phyloP scores from a whole-genome alignment of 2,797 vertebrate species.

The Urophycis tenuis region DNA sequence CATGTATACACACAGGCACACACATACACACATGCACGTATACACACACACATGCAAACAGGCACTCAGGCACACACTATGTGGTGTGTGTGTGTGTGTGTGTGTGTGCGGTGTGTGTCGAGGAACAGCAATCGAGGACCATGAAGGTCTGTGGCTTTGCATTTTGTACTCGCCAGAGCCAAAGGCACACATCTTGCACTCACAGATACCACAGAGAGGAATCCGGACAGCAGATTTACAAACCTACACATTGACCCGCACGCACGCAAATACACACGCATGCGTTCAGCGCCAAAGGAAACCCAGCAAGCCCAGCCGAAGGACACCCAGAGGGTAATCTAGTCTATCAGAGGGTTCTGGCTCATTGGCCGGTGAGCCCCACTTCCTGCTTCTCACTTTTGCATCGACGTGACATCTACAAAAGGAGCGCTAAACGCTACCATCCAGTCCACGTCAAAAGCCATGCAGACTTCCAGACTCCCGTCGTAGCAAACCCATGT shows the following conservation, averaged over 20 bases:
- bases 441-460: slow-evolving; percentile 15
- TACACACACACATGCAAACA: slow-evolving; percentile 14
- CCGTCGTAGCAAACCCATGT: not conserved
- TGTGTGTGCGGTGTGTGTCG: too few relatives aligned
- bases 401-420: slow-evolving; percentile 19
- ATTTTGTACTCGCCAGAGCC: too few relatives aligned
- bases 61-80: slow-evolving; percentile 17
- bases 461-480: not conserved
- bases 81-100: too few relatives aligned
- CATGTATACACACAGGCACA: slow-evolving; percentile 13
- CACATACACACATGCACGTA: slow-evolving; percentile 26
- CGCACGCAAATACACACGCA: slow-evolving; percentile 1
- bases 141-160: not conserved
- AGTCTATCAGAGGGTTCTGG: slow-evolving; percentile 21
- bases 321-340: slow-evolving; percentile 36
- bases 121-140: not conserved
- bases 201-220: not conserved
- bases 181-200: slow-evolving; percentile 1
- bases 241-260: slow-evolving; percentile 16
- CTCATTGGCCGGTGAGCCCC: slow-evolving; percentile 43
- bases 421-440: slow-evolving; percentile 24
- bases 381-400: not conserved
- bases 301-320: slow-evolving; percentile 10
- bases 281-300: not conserved
- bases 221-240: slow-evolving; percentile 4